Evolutionary conservation across 2,113 vertebrate genomes (phyloP), one percentile per base, ranked within the genome.

Genomic region (Synchiropus splendidus): DNA sequence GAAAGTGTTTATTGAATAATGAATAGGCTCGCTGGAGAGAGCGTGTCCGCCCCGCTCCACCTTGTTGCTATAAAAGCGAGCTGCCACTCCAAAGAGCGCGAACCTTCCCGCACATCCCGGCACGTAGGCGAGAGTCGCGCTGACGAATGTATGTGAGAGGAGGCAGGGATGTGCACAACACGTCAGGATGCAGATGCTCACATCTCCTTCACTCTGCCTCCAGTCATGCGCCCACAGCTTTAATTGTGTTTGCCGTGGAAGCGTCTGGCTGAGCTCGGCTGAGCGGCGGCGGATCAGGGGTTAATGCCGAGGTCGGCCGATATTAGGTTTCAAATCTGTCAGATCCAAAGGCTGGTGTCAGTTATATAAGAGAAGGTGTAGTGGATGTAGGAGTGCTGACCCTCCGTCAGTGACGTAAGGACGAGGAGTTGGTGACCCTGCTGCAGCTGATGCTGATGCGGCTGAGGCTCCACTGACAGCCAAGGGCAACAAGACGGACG

Each of bases 171-270:
- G 55, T 13, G 48, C 48, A 48, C 64, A 70, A 70, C 59, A 56
- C 61, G 70, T 75, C 70, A 64, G 67, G 62, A 58, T 69, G 62
- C 64, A 66, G 68, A 62, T 49, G 68, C 64, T 44, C 37, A 54
- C 63, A 38, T 67, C 65, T 66, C 65, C 41, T 64, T 62, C 61
- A 53, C 39, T 58, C 36, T 8, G 46, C 58, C 53, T 56, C 58
- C 38, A 37, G 43, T 68, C 52, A 70, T 68, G 64, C 39, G 15
- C 77, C 75, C 77, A 82, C 77, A 43, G 67, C 42, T 73, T 75
- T 80, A 77, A 78, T 82, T 75, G 63, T 65, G 63, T 72, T 77
- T 75, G 62, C 60, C 46, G 51, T 51, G 62, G 44, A 70, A 61
- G 64, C 54, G 60, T 55, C 53, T 42, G 31, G 65, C 46, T 62